Evolutionary conservation across 2,113 vertebrate species (phyloP).

Genomic region (Arvicanthis niloticus): DNA sequence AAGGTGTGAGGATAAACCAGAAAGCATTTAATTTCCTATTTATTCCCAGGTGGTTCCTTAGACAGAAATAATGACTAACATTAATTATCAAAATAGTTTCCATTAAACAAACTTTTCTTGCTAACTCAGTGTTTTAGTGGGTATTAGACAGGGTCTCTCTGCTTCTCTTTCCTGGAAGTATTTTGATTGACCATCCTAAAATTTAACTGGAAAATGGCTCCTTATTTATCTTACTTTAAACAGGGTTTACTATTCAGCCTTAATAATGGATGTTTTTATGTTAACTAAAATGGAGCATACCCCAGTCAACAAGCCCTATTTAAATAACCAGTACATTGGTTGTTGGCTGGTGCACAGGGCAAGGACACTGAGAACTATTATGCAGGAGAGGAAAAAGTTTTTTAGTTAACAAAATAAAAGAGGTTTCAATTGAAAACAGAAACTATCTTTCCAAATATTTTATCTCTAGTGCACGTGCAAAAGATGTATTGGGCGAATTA

Average conservation of each 20-base stretch:
- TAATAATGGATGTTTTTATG: neutral
- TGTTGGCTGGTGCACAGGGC: too few relatives aligned
- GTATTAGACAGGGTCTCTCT: fast-evolving
- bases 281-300: neutral
- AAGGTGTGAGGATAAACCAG: neutral
- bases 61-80: neutral
- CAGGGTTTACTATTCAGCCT: neutral
- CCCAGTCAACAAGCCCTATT: neutral
- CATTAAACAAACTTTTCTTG: neutral
- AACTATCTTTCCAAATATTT: neutral
- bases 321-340: neutral
- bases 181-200: too few relatives aligned
- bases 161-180: neutral
- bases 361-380: neutral
- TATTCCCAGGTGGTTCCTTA: neutral
- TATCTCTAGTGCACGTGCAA: neutral
- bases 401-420: neutral
- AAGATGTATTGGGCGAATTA: neutral
- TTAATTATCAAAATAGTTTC: neutral
- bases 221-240: neutral
- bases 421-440: neutral
- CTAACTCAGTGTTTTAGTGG: fast-evolving
- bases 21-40: neutral
- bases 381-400: neutral
- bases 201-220: neutral